Base-by-base conservation (phyloP, 2,113 vertebrate genomes). In the Lasiurus borealis region DNA sequence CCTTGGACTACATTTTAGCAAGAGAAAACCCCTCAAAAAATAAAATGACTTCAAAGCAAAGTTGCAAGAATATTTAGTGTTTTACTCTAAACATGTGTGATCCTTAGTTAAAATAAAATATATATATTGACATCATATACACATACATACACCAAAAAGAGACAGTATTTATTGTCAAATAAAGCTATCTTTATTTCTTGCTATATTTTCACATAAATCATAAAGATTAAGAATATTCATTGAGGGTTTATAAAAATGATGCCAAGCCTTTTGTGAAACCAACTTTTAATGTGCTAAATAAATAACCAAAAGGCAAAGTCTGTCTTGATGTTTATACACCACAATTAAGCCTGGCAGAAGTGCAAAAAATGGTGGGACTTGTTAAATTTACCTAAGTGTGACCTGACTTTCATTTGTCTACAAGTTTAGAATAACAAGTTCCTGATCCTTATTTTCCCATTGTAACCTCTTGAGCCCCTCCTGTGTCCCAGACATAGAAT, bases 1-100 rank as follows among this genome's bases (percentile, higher is more conserved):
- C 29, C 21, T 62, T 29, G 25, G 36, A 46, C n/a, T 57, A 19
- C 44, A 48, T 73, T 76, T 97, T 72, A 85, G 69, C 50, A 88
- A 36, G 16, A 84, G 57, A 83, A 94, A 85, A 40, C 1, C 6
- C 25, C 59, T 94, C 59, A 34, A 68, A 73, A 90, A 83, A 95
- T 84, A 91, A 68, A 94, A 86, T 81, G 50, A 92, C 48, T 86
- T 96, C 29, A 85, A 95, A 95, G 93, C 71, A 93, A 94, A 84
- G 27, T 81, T 96, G 68, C 86, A 95, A 97, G 77, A 71, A 96
- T 62, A 13, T 83, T 84, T 46, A 80, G 27, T 44, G 11, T 71
- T 88, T 77, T 86, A 95, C 93, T 85, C 40, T 64, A 59, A 95
- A 40, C 46, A 90, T 73, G 34, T 87, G 19, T 46, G 73, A 73